Base-by-base conservation (phyloP, 2,113 vertebrate species). In the Paraplagusia blochii region DNA sequence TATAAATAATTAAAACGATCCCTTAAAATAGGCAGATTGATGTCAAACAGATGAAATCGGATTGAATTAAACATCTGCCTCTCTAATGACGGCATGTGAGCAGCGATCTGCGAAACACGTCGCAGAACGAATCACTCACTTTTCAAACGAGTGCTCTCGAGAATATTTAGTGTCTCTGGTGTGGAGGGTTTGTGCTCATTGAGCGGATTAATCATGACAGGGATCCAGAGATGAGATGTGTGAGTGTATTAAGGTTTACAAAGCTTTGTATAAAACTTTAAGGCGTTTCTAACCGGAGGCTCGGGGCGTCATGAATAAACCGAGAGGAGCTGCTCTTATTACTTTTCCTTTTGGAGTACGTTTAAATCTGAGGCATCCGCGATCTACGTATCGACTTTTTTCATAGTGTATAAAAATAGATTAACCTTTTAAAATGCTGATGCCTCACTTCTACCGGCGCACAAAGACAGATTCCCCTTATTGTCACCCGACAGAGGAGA, bases 141-240 rank as follows among this genome's bases (percentile, higher is more conserved):
- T 65, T 76, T 61, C 62, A 49, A 19, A 43, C 22, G 58, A 58
- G 43, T 16, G 36, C 69, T 64, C 55, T 60, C 45, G 63, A 58
- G 74, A 72, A 73, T 77, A 62, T 72, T 50, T 67, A 69, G 75
- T 45, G 72, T 64, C 60, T 13, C 43, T 63, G 65, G 51, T 56
- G 60, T 15, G 8, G 44, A 61, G 56, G 38, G 63, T 72, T 66
- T 76, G 46, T 51, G 43, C 55, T 53, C 15, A 34, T 56, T 45
- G 42, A 68, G 64, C 72, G 71, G 63, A 81, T 83, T 76, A 67
- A 70, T 60, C 71, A 74, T 59, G 82, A 70, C 77, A 76, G 71
- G 71, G 44, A 71, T 53, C 66, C 48, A 13, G 47, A 73, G 67
- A 77, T 68, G 48, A 73, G 67, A 77, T 68, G 48, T 63, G 57